Evolutionary conservation across 2,888 invertebrate genomes (phyloP).

Genomic region (Mimas tiliae): DNA sequence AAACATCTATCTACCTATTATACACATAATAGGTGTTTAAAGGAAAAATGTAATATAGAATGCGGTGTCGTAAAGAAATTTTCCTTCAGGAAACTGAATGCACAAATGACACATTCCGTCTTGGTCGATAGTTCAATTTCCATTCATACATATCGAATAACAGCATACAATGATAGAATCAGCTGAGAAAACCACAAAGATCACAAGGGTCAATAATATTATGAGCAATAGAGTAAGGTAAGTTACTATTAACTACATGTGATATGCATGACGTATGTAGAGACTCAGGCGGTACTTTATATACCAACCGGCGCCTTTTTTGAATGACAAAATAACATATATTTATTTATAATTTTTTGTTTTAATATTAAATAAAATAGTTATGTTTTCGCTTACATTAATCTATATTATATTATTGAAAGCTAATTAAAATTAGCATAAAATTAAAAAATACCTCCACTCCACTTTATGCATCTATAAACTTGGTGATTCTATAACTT

Average conservation of each 20-base stretch:
- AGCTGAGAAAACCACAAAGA: conserved; percentile 19
- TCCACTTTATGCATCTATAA: neutral
- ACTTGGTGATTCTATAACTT: conserved; percentile 4
- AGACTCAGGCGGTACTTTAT: neutral
- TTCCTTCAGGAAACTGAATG: neutral
- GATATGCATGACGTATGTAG: neutral
- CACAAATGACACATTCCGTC: neutral
- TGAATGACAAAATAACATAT: neutral
- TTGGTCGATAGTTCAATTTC: neutral
- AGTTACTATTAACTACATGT: conserved; percentile 10
- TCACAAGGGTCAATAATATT: neutral
- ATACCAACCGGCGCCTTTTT: neutral
- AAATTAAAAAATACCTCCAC: conserved; percentile 6
- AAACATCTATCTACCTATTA: neutral
- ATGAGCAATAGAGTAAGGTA: conserved; percentile 9
- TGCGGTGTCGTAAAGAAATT: neutral
- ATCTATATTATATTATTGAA: neutral
- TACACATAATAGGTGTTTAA: neutral
- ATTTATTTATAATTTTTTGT: no score
- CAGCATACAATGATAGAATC: conserved; percentile 6
- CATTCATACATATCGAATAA: conserved; percentile 13
- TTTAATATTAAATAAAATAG: no score
- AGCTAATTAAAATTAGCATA: neutral
- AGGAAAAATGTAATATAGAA: neutral
- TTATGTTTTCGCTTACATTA: neutral